Base-by-base conservation (phyloP, 2,888 invertebrate genomes). In the Yponomeuta evonymella region DNA sequence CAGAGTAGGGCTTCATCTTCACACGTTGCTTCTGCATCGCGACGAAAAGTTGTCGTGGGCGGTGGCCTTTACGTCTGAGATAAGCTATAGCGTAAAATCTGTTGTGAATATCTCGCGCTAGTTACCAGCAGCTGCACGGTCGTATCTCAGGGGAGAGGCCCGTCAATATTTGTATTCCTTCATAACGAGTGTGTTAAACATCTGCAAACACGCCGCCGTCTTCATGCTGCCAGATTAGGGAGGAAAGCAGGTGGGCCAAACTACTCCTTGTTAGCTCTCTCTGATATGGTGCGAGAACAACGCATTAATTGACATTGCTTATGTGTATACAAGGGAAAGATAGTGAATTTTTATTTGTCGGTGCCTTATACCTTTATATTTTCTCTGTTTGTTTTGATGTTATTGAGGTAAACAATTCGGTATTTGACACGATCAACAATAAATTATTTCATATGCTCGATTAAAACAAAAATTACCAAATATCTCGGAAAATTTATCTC, bases 171-270 rank as follows among this genome's bases (percentile, higher is more conserved):
- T 69, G 48, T 30, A 33, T 67, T 58, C 48, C 23, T 48, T 15
- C 48, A 69, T 33, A 43, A 67, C 67, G 48, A 67, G 67, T 67
- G 67, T 67, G 67, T 69, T 48, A 29, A 69, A 69, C 48, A 48
- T 23, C 68, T 33, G 36, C 43, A 43, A 67, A 67, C 67, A 67
- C 29, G n/a, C 36, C n/a, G 15, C 15, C 15, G 12, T 43, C 67
- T 43, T 48, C 48, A 67, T n/a, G 67, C 43, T 43, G 6, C 43
- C 5, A 62, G 62, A 70, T 62, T 70, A 70, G 62, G 23, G 62
- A n/a, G 48, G n/a, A n/a, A n/a, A 15, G n/a, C n/a, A 67, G 51
- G 43, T 69, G 58, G 70, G 70, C 1, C 51, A 12, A 58, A 15
- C 51, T 15, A 58, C 15, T 58, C 51, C 51, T 58, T 58, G 51